Percentiles rank a stretch among this genome's conserved stretches.
These are phyloP conservation scores for Orthosia gothica DNA, from an alignment of 2,888 invertebrate species.

Conservation along the genomic window DNA sequence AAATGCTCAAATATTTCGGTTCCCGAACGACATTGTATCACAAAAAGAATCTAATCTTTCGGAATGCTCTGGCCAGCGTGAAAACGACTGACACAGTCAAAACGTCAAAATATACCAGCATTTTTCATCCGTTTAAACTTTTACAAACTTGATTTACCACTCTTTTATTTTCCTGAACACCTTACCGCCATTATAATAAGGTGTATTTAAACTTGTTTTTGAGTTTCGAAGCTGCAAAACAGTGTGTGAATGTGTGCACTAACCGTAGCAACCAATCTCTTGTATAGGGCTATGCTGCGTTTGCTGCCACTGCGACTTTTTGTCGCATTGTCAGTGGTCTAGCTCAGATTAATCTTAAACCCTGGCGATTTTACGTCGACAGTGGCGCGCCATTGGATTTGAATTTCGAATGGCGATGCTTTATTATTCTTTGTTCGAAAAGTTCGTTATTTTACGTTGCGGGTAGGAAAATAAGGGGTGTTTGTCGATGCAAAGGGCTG, in stretches of 20 bases:
- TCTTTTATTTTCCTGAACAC: not conserved
- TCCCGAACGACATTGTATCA: constrained; percentile 56
- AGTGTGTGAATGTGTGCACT: constrained; percentile 53
- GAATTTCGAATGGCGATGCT: constrained; percentile 61
- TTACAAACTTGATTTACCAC: constrained; percentile 13
- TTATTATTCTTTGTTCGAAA: constrained; percentile 57
- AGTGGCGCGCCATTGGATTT: constrained; percentile 52
- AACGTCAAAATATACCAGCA: constrained; percentile 62
- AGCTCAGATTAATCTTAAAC: constrained; percentile 61
- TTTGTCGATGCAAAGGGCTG: constrained; percentile 2
- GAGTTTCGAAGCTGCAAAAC: not conserved
- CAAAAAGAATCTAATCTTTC: constrained; percentile 60
- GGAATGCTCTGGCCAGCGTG: constrained; percentile 55
- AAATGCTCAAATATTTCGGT: constrained; percentile 57
- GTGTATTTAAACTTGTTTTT: constrained; percentile 5
- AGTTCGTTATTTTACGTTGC: constrained; percentile 35
- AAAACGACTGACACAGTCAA: constrained; percentile 66
- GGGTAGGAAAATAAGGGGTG: constrained; percentile 6
- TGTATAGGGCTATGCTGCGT: constrained; percentile 67
- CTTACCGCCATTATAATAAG: not conserved
- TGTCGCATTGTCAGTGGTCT: constrained; percentile 59
- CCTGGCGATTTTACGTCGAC: constrained; percentile 56
- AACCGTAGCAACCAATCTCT: constrained; percentile 72
- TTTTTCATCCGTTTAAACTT: constrained; percentile 65
- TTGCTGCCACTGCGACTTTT: constrained; percentile 55